Evolutionary conservation across 2,113 vertebrate species (phyloP).

Genomic region (Colinus virginianus): DNA sequence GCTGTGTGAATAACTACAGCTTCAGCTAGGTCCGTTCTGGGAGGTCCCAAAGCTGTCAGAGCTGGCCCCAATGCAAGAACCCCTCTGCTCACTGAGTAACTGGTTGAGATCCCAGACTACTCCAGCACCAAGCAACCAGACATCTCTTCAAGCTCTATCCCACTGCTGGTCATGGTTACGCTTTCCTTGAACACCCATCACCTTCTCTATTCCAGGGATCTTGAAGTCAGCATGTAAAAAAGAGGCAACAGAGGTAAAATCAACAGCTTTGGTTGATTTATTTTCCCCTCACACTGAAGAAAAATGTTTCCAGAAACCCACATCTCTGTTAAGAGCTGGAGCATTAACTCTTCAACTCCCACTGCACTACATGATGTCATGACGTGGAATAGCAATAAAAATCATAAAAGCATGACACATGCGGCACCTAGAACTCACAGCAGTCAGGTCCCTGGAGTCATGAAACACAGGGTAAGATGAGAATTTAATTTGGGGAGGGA

Average conservation of each 20-base stretch:
- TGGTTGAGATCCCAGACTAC: background rate
- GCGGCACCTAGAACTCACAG: rapidly evolving
- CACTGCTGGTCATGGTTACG: background rate
- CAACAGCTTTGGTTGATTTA: background rate
- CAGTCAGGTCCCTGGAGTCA: background rate
- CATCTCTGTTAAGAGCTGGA: background rate
- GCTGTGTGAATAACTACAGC: background rate
- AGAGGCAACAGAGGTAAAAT: background rate
- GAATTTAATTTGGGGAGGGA: background rate
- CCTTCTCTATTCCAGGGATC: background rate
- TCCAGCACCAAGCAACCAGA: background rate
- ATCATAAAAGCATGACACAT: too few species aligned
- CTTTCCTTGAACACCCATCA: background rate
- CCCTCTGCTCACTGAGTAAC: background rate
- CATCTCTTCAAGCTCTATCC: rapidly evolving
- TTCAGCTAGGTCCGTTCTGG: background rate
- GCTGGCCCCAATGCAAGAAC: background rate
- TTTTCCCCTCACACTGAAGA: background rate
- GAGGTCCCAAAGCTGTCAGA: background rate
- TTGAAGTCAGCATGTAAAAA: background rate
- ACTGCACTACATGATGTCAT: too few species aligned
- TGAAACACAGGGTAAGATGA: background rate
- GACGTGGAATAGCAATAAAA: too few species aligned
- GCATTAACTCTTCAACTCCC: too few species aligned
- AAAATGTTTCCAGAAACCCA: background rate